These are phyloP conservation scores for Chlorops oryzae DNA, from an alignment of 1,140 invertebrate species.

Conservation along the genomic window DNA sequence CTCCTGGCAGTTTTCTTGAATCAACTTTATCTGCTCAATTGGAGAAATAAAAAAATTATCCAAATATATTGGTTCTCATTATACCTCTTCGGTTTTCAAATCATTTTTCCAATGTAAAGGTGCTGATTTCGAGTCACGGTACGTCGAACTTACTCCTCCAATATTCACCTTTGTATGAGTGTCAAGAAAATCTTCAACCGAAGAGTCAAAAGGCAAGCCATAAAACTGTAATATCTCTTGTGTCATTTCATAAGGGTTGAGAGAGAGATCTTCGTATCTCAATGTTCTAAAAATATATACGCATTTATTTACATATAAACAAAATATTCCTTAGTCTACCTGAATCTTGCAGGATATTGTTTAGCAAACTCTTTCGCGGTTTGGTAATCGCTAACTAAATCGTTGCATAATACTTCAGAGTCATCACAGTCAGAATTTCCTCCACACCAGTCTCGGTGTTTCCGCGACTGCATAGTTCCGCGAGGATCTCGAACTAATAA, in stretches of 20 bases:
- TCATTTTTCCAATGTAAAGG: constrained; percentile 80
- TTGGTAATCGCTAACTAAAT: constrained; percentile 75
- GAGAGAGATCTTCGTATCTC: constrained; percentile 78
- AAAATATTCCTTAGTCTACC: constrained; percentile 48
- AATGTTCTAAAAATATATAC: constrained; percentile 57
- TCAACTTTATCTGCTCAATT: constrained; percentile 42
- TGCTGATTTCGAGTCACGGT: constrained; percentile 71
- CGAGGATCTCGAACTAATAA: constrained; percentile 77
- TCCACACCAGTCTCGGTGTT: constrained; percentile 78
- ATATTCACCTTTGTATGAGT: constrained; percentile 73
- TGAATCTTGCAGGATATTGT: constrained; percentile 65
- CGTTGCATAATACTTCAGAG: constrained; percentile 67
- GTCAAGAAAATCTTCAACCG: constrained; percentile 67
- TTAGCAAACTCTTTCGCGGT: constrained; percentile 62
- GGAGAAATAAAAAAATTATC: not conserved
- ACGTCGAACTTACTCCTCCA: constrained; percentile 76
- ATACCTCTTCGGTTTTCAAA: constrained; percentile 62
- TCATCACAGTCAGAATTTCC: constrained; percentile 75
- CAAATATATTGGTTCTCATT: not conserved
- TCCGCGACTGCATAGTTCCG: constrained; percentile 77
- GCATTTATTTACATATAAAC: not conserved
- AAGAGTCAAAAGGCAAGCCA: constrained; percentile 62
- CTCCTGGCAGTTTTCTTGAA: constrained; percentile 60
- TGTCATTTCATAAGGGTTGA: constrained; percentile 65
- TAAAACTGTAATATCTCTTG: constrained; percentile 71